phyloP scores from a whole-genome alignment of 2,797 vertebrate species.

The Poliocrania exsul region DNA sequence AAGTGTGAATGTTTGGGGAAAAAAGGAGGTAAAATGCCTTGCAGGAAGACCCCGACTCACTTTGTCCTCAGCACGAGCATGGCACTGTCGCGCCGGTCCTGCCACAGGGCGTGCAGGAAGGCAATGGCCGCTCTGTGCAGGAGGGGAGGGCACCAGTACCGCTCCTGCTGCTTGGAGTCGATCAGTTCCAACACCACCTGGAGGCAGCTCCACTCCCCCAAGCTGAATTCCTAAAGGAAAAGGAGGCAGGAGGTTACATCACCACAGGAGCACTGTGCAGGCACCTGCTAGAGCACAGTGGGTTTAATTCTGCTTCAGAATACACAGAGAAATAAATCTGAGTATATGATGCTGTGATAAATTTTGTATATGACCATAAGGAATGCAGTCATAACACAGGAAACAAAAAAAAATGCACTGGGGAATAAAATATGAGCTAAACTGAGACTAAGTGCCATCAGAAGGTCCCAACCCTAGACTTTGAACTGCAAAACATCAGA shows the following conservation, averaged over 20 bases:
- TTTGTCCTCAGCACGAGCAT: conserved; percentile 93
- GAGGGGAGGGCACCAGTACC: conserved; percentile 93
- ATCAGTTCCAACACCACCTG: conserved; percentile 92
- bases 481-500: background rate
- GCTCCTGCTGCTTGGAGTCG: conserved; percentile 89
- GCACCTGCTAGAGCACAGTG: background rate
- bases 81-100: conserved; percentile 95
- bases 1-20: background rate
- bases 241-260: background rate
- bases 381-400: background rate
- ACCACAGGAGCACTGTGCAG: background rate
- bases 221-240: conserved; percentile 87
- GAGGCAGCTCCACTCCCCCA: conserved; percentile 96
- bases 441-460: background rate
- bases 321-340: background rate
- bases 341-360: accelerated
- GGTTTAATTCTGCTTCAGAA: background rate
- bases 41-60: conserved; percentile 70
- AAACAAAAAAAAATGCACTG: background rate
- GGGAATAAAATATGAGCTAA: background rate
- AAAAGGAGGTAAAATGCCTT: background rate
- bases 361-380: background rate
- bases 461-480: background rate
- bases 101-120: conserved; percentile 96
- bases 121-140: conserved; percentile 91